A percentile compares a stretch with the other conserved stretches of the same genome.
Evolutionary conservation across 2,113 vertebrate genomes (phyloP).

Genomic region (Heloderma charlesbogerti): DNA sequence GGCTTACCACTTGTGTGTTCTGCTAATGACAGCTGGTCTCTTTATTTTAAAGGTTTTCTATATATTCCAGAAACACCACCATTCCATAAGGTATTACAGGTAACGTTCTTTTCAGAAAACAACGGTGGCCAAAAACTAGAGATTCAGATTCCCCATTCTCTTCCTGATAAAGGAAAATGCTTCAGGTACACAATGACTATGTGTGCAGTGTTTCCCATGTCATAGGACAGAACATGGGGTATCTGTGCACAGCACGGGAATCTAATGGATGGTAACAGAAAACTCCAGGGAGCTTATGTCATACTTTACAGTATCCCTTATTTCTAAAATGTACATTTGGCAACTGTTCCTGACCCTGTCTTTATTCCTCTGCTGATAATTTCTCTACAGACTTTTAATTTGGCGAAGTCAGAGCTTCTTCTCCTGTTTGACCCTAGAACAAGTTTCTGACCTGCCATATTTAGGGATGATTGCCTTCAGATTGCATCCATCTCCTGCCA

Average conservation of each 20-base stretch:
- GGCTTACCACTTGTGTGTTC: background rate
- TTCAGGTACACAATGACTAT: too few species aligned
- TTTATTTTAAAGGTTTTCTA: background rate
- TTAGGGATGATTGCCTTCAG: background rate
- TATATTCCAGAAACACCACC: background rate
- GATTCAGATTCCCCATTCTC: background rate
- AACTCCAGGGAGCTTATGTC: background rate
- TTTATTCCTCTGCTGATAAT: slow-evolving; percentile 1
- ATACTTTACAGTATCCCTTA: background rate
- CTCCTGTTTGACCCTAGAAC: background rate
- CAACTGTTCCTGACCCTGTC: slow-evolving; percentile 11
- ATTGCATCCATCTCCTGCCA: slow-evolving; percentile 18
- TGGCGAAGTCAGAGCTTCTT: slow-evolving; percentile 4
- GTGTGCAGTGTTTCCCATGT: background rate
- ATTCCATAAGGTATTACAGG: background rate
- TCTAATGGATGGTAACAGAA: background rate
- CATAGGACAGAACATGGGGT: background rate
- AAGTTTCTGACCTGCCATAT: slow-evolving; percentile 1
- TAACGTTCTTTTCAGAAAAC: background rate
- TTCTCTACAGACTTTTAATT: slow-evolving; percentile 14
- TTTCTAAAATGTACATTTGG: slow-evolving; percentile 9
- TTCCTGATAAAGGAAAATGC: background rate
- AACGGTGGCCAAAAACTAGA: background rate
- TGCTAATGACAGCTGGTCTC: background rate
- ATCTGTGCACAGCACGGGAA: background rate